A percentile compares a stretch with the other conserved stretches of the same genome.
Evolutionary conservation across 1,140 invertebrate species (phyloP).

Genomic region (Tenebrio molitor): DNA sequence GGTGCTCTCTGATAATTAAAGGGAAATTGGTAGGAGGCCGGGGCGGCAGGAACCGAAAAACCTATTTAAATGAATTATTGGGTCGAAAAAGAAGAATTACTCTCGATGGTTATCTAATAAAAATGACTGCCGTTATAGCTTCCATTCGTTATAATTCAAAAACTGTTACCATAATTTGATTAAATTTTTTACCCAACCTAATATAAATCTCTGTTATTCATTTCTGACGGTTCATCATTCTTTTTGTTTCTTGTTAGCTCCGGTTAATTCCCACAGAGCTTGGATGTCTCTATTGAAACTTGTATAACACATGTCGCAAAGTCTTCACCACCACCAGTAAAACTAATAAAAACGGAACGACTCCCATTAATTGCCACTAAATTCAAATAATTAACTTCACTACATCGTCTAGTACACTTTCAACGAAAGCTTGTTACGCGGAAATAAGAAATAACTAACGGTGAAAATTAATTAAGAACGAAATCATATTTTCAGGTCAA

Average conservation of each 20-base stretch:
- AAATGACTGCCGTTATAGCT: background rate
- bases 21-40: background rate
- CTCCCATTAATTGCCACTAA: no score
- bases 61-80: constrained; percentile 2
- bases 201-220: constrained; percentile 3
- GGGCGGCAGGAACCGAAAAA: background rate
- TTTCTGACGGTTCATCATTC: constrained; percentile 3
- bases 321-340: no score
- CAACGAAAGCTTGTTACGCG: no score
- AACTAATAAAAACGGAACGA: no score
- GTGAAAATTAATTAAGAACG: no score
- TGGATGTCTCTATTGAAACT: background rate
- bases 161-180: constrained; percentile 8
- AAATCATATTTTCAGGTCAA: no score
- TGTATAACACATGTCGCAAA: background rate
- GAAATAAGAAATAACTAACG: no score
- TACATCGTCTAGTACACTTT: no score
- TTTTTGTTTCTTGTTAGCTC: background rate
- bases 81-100: background rate
- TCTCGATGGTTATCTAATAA: background rate
- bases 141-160: background rate
- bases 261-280: background rate
- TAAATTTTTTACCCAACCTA: background rate
- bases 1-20: background rate
- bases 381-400: no score